Base-by-base conservation (phyloP, 2,888 invertebrate species). In the Esperia sulphurella region DNA sequence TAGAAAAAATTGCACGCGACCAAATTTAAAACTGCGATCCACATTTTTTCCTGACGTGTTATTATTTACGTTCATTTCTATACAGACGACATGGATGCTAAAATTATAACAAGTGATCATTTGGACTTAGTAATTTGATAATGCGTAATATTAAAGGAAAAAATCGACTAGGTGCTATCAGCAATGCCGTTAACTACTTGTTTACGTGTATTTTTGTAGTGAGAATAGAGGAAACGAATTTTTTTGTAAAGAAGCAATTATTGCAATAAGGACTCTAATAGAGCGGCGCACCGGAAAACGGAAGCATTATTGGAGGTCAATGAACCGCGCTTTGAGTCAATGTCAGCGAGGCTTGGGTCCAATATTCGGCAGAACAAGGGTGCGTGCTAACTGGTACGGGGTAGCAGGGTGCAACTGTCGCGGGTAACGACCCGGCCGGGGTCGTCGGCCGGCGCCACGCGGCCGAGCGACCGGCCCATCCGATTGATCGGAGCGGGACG, bases 401-500 rank as follows among this genome's bases (percentile, higher is more conserved):
- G 86, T 84, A 83, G 87, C 84, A 86, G 87, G 86, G 87, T 87
- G 88, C 86, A 84, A 76, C 78, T 72, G 79, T 71, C 78, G 77
- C 87, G 83, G 84, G 80, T 86, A 88, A 83, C 87, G 87, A 87
- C 87, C 79, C 10, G 58, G 68, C 68, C 71, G 21, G 21, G 21
- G 21, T 21, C 21, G 21, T 21, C 21, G 21, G 21, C 87, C 87
- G 83, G 71, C 79, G 86, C 52, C 83, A 87, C 79, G 87, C 84
- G 85, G 86, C 83, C 78, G 81, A 59, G 75, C 76, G 81, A 79
- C 74, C 67, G 76, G 68, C 62, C 74, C 76, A 77, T 77, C 83
- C 88, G 86, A 87, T 87, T 88, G 86, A 88, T 87, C 69, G 86
- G 81, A 89, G 85, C 75, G 69, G 73, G 87, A 87, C 77, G 70